Percentiles rank a stretch among this genome's conserved stretches.
Conservation (phyloP, 2,113 vertebrate species). For the Actenoides lindsayi region DNA sequence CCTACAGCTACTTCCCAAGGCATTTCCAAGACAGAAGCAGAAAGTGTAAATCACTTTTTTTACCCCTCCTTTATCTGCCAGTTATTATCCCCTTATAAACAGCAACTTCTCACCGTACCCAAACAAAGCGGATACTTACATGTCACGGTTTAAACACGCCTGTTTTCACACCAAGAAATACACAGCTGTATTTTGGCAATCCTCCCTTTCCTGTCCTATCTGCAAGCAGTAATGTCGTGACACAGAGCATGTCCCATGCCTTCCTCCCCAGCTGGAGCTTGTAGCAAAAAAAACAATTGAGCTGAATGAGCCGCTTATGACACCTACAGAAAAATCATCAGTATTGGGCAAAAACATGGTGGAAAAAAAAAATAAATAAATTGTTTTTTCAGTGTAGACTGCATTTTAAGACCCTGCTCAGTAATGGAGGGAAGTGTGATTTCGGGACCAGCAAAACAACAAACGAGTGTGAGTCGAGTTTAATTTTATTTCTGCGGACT, state of each 20-base stretch:
- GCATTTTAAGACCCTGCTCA: not conserved
- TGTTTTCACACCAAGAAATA: slow-evolving; percentile 59
- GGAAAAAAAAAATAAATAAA: not conserved
- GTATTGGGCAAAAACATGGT: not conserved
- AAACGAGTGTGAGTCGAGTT: accelerated
- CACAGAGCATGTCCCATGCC: slow-evolving; percentile 1
- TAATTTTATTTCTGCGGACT: not conserved
- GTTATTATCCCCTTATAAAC: not conserved
- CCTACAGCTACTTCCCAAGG: not conserved
- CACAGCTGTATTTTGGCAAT: slow-evolving; percentile 62
- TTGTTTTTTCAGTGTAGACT: not conserved
- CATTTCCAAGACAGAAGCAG: not conserved
- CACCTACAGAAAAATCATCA: not conserved
- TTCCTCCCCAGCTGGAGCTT: not conserved
- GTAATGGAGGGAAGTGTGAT: not conserved
- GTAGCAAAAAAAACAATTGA: not conserved
- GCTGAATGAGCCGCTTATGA: not conserved
- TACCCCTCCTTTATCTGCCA: not conserved
- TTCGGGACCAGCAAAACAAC: not conserved
- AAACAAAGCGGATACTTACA: slow-evolving; percentile 20
- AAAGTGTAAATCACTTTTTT: not conserved
- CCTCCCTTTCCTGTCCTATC: slow-evolving; percentile 61
- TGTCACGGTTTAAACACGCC: slow-evolving; percentile 25
- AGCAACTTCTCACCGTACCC: not conserved
- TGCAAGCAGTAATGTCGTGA: slow-evolving; percentile 25